Evolutionary conservation across 2,113 vertebrate genomes (phyloP), one percentile per base, ranked within the genome.

Genomic region (Plecturocebus donacophilus): DNA sequence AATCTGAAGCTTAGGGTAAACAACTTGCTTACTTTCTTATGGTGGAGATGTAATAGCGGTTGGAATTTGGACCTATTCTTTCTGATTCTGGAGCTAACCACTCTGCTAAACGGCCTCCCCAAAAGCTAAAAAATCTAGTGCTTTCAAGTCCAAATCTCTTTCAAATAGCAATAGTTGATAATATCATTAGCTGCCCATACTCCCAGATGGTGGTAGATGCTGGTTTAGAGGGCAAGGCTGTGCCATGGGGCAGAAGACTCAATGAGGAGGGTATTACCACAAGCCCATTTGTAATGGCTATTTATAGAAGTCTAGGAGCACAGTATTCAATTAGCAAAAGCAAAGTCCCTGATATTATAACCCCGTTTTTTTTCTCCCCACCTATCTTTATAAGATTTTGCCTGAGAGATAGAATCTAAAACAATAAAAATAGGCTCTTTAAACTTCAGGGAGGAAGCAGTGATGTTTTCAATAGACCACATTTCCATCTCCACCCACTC

Each of bases 391-490:
- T 23, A 77, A 92, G 68, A 84, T 87, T 91, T 92, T 79, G 80
- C 66, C 85, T 38, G 20, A 86, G 77, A 90, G 80, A 64, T 1
- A 91, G 58, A 71, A 47, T 73, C 30, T 91, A 66, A 90, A 93
- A 58, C 85, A 80, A 91, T 95, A 42, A 52, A 32, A 97, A 86
- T 77, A 64, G 92, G 2, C 38, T 68, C 52, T 98, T 98, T 95
- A 88, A 54, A 94, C 89, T 95, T 82, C 47, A 81, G 70, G 23
- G 45, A 94, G 90, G 94, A 97, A 92, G 68, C 56, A 52, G 73
- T n/a, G 87, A 87, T 94, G 42, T 80, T 97, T 97, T 96, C 87
- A 97, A 13, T 88, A 80, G 92, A 70, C 88, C 79, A 40, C 20
- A 27, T 96, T 98, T 96, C 96, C 92, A 45, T 84, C 73, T 70